Evolutionary conservation across 2,888 invertebrate genomes (phyloP).

Genomic region (Drosophila rubida): DNA sequence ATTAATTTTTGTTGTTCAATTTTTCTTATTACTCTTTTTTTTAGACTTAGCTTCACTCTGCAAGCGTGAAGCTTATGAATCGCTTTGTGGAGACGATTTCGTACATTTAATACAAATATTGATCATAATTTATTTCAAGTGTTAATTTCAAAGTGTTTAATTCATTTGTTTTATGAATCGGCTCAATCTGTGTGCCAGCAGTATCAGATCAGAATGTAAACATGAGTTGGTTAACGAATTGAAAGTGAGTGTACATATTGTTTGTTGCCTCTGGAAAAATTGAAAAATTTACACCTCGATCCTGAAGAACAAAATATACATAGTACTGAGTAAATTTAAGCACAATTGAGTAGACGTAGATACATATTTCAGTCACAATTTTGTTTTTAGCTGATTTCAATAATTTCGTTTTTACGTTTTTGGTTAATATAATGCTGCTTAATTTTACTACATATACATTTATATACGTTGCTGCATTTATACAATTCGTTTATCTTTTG

Average conservation of each 20-base stretch:
- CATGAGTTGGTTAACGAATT: slow-evolving; percentile 44
- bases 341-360: slow-evolving; percentile 61
- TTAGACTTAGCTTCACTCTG: slow-evolving; percentile 43
- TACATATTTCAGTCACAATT: slow-evolving; percentile 67
- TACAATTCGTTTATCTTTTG: slow-evolving; percentile 53
- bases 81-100: slow-evolving; percentile 51
- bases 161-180: slow-evolving; percentile 23
- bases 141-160: slow-evolving; percentile 43
- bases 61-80: slow-evolving; percentile 25
- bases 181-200: slow-evolving; percentile 20
- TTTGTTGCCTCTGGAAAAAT: slow-evolving; percentile 32
- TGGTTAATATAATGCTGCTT: slow-evolving; percentile 78
- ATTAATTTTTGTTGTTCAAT: slow-evolving; percentile 47
- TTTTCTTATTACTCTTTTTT: slow-evolving; percentile 22
- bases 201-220: slow-evolving; percentile 41
- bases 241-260: slow-evolving; percentile 9
- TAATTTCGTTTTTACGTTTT: slow-evolving; percentile 62
- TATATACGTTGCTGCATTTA: slow-evolving; percentile 74
- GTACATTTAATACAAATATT: slow-evolving; percentile 65
- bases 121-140: slow-evolving; percentile 43
- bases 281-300: slow-evolving; percentile 56
- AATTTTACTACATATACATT: slow-evolving; percentile 71
- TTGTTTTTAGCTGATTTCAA: slow-evolving; percentile 62
- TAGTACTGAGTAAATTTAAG: slow-evolving; percentile 45
- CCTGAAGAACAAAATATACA: slow-evolving; percentile 47